phyloP scores from a whole-genome alignment of 2,797 vertebrate genomes.

The Ctenopoma kingsleyae region DNA sequence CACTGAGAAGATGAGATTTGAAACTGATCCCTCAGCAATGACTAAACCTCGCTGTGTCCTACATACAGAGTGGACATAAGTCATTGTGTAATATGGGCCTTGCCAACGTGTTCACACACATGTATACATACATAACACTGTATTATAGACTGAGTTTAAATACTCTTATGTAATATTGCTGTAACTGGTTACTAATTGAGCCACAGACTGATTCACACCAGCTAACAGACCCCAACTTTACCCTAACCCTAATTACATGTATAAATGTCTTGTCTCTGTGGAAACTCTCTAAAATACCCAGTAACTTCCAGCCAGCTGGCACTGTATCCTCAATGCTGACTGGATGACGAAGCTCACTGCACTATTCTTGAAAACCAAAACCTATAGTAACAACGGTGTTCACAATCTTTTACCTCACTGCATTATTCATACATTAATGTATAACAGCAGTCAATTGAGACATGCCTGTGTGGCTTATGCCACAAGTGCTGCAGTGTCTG shows the following conservation, averaged over 20 bases:
- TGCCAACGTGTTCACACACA: conserved; percentile 42
- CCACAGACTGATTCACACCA: conserved; percentile 81
- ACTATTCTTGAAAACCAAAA: conserved; percentile 80
- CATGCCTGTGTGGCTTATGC: conserved; percentile 47
- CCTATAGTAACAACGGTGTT: conserved; percentile 55
- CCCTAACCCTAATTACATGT: conserved; percentile 72
- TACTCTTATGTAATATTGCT: conserved; percentile 68
- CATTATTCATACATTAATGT: conserved; percentile 61
- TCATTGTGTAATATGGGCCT: conserved; percentile 57
- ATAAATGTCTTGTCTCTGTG: conserved; percentile 74
- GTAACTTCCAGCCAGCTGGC: conserved; percentile 67
- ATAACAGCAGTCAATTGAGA: conserved; percentile 34
- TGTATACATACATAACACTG: conserved; percentile 56
- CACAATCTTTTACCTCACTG: conserved; percentile 76
- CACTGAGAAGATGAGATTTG: conserved; percentile 68
- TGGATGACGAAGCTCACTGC: conserved; percentile 64
- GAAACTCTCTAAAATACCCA: conserved; percentile 63
- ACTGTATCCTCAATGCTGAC: conserved; percentile 66
- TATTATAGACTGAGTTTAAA: conserved; percentile 73
- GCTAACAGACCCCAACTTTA: conserved; percentile 70
- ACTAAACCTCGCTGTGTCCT: conserved; percentile 64
- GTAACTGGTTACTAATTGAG: conserved; percentile 75
- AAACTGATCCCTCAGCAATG: conserved; percentile 61
- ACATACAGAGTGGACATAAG: conserved; percentile 63
- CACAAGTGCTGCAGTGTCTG: conserved; percentile 56